Conservation (phyloP, 1,140 invertebrate species). For the Sogatella furcifera region DNA sequence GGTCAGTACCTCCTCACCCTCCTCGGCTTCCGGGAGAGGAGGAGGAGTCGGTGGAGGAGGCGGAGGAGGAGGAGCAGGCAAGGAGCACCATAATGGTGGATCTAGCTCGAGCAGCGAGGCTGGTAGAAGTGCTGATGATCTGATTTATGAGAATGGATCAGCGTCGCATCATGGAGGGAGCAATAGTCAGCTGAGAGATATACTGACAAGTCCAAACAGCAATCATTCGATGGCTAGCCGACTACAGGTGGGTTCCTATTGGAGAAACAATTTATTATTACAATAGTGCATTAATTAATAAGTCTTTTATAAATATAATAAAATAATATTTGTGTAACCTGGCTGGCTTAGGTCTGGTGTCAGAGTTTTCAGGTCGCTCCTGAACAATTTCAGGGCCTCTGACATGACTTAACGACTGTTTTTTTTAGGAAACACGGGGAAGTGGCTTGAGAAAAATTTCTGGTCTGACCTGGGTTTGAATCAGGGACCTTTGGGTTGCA, state of each 20-base stretch:
- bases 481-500: no score
- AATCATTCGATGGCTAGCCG: background rate
- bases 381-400: no score
- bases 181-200: slow-evolving; percentile 19
- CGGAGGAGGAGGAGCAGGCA: background rate
- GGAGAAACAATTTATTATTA: no score
- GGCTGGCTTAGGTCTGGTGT: no score
- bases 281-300: no score
- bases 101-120: slow-evolving; percentile 14
- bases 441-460: no score
- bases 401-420: no score
- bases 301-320: no score
- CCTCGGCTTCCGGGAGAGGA: background rate
- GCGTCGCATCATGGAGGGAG: background rate
- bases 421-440: no score
- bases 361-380: no score
- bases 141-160: background rate
- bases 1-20: slow-evolving; percentile 10
- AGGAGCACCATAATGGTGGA: background rate
- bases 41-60: background rate
- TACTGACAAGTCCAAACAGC: slow-evolving; percentile 18
- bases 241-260: background rate
- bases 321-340: no score
- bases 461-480: no score
- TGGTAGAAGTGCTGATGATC: background rate